Evolutionary conservation across 1,140 invertebrate species (phyloP), one percentile per base, ranked within the genome.

Genomic region (Phortica variegata): DNA sequence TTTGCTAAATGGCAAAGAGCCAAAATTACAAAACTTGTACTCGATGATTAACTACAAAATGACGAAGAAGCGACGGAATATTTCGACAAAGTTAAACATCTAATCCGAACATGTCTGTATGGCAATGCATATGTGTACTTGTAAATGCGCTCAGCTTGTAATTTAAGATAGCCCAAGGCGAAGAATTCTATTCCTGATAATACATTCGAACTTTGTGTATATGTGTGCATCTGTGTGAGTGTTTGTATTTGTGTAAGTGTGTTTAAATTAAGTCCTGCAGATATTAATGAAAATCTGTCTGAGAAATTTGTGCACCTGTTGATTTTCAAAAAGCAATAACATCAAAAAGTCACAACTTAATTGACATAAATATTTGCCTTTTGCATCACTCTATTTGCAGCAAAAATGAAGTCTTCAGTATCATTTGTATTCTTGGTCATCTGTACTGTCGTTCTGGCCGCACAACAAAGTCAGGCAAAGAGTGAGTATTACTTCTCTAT

Each of bases 401-500:
- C 48, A 57, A 73, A 60, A 42, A 74, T 74, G 71, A 74, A 71
- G 54, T 71, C 63, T 32, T 65, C 70, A 48, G 60, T 74, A 55
- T 73, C 71, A 19, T 58, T 74, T 48, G 57, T 72, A 49, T 61
- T 74, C 52, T 56, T 74, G 49, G 56, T 73, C 47, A 65, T 74
- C 50, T 74, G 71, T 55, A 71, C 71, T 37, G 63, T 73, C 36
- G 70, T 73, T 42, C 58, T 74, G 55, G 71, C 66, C 32, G 71
- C 71, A 47, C 65, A 73, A 60, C 62, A 74, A 51, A 70, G 71
- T 47, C 70, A 74, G 52, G 71, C 71, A 45, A 74, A 73, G 58
- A 74, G 71, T 74, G 53, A 74, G 71, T 74, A 60, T 10, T 31
- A 4, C n/a, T n/a, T n/a, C n/a, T n/a, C n/a, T n/a, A n/a, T n/a